These are phyloP conservation scores for Torymus texanus DNA, from an alignment of 2,888 invertebrate species.

Conservation along the genomic window DNA sequence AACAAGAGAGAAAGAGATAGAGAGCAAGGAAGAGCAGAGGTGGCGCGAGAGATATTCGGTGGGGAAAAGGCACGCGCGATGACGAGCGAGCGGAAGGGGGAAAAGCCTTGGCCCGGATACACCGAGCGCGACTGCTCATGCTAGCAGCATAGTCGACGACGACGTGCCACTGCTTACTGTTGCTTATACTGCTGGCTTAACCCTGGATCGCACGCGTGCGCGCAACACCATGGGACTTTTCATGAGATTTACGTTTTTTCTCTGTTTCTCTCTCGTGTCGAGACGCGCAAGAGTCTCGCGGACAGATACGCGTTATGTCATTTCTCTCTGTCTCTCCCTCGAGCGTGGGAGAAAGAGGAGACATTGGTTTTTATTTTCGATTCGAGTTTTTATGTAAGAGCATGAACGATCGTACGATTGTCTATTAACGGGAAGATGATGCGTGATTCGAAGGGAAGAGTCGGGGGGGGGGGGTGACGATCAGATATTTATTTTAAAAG, in stretches of 20 bases:
- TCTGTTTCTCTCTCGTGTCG: not conserved
- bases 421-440: not conserved
- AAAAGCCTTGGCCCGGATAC: constrained; percentile 65
- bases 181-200: constrained; percentile 50
- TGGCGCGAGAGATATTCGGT: too few relatives aligned
- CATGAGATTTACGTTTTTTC: not conserved
- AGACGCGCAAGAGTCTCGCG: too few relatives aligned
- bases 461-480: too few relatives aligned
- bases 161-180: not conserved
- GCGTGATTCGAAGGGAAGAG: not conserved
- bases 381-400: not conserved
- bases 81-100: constrained; percentile 18
- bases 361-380: not conserved
- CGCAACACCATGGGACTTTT: constrained; percentile 18
- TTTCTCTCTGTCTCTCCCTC: not conserved
- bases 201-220: constrained; percentile 50
- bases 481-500: too few relatives aligned
- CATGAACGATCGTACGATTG: not conserved
- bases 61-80: too few relatives aligned
- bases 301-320: not conserved
- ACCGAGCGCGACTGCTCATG: too few relatives aligned
- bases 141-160: too few relatives aligned
- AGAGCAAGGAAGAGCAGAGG: constrained; percentile 13
- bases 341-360: too few relatives aligned
- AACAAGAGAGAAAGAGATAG: constrained; percentile 38